phyloP scores from a whole-genome alignment of 2,797 vertebrate species.

The Paratrypauchen microcephalus region DNA sequence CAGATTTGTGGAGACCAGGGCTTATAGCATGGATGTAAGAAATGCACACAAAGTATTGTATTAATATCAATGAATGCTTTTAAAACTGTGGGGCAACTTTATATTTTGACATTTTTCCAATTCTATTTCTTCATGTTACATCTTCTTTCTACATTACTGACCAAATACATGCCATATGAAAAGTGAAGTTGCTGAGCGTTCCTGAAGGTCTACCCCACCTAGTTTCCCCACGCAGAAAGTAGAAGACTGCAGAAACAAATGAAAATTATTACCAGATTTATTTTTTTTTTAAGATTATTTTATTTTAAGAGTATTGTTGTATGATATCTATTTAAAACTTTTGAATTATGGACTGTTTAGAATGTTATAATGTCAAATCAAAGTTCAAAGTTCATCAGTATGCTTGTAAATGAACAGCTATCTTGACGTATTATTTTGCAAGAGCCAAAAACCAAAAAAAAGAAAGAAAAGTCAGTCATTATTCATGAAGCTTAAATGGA shows the following conservation, averaged over 20 bases:
- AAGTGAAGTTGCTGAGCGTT: no score
- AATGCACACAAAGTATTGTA: background rate
- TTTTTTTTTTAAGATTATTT: no score
- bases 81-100: background rate
- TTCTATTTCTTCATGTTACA: background rate
- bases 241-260: no score
- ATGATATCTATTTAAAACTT: no score
- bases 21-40: background rate
- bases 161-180: no score
- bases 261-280: no score
- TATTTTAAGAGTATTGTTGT: no score
- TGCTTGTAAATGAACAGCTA: background rate
- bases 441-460: slow-evolving; percentile 18
- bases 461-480: slow-evolving; percentile 19
- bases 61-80: background rate
- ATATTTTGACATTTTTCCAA: background rate
- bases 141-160: no score
- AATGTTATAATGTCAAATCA: background rate
- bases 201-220: no score
- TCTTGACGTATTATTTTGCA: background rate
- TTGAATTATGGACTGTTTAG: background rate
- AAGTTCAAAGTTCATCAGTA: no score
- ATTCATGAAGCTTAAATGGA: slow-evolving; percentile 53
- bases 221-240: no score
- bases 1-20: background rate